Base-by-base conservation (phyloP, 2,888 invertebrate genomes). In the Pandemis cinnamomeana region DNA sequence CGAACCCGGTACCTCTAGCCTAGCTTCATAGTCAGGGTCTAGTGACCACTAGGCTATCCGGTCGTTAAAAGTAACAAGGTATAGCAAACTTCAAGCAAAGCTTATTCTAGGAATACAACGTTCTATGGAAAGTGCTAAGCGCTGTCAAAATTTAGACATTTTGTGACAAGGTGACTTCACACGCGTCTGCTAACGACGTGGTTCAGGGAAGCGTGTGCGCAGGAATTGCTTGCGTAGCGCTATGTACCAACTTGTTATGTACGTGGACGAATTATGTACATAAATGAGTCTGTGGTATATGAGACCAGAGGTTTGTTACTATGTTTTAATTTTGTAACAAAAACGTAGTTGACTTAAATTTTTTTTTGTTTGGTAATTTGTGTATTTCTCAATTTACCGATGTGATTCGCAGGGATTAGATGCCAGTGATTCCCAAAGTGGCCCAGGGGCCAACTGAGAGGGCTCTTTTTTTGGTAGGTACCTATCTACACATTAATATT, bases 131-230 rank as follows among this genome's bases (percentile, higher is more conserved):
- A 72, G 67, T 72, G 67, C 69, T 73, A 78, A 77, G 76, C 69
- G 64, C 15, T 55, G 41, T 48, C 67, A 72, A 66, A 51, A 64
- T 70, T 64, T 69, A 61, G 42, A 67, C 41, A 13, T 69, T 64
- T 69, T 58, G 27, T 69, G 81, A 81, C 81, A 79, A 77, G 80
- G 78, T 73, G 81, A 80, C 78, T 82, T 90, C 87, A 78, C 90
- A 84, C 83, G 77, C 81, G 78, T 75, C 71, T 78, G 91, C 86
- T 89, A 91, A 91, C 89, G 80, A 86, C 72, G 70, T 61, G 76
- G 61, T 90, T 90, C 90, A 82, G 73, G 76, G 85, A 89, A 73
- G 42, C 64, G 73, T 70, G 64, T 69, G 73, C 60, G 58, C 68
- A 60, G 70, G 72, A 72, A 72, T 36, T 72, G 68, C 63, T 58